Evolutionary conservation across 1,140 invertebrate species (phyloP).

Genomic region (Eurosta solidaginis): DNA sequence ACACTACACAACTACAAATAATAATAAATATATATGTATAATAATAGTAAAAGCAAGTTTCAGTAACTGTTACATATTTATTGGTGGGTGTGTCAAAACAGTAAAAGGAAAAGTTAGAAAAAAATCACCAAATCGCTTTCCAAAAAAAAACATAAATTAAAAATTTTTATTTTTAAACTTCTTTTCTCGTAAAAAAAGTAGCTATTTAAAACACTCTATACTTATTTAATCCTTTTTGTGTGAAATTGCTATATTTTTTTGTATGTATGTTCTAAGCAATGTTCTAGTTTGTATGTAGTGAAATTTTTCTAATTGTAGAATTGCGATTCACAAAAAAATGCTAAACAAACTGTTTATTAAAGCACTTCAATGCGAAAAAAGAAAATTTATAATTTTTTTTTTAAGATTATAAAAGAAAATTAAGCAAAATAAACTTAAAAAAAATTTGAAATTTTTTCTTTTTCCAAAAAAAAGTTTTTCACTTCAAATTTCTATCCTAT

Average conservation of each 20-base stretch:
- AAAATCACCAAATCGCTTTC: neutral
- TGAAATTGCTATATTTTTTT: neutral
- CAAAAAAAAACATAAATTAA: neutral
- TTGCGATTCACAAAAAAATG: too few relatives aligned
- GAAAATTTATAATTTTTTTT: too few relatives aligned
- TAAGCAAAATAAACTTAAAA: too few relatives aligned
- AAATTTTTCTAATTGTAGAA: too few relatives aligned
- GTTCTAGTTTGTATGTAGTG: neutral
- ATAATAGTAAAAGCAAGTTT: neutral
- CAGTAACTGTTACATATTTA: neutral
- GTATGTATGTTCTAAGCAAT: neutral
- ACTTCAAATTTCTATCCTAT: too few relatives aligned
- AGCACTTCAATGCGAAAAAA: too few relatives aligned
- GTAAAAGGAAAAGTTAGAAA: too few relatives aligned
- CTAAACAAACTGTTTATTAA: too few relatives aligned
- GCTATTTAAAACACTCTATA: constrained; percentile 7
- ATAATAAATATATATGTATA: neutral
- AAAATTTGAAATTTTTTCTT: too few relatives aligned
- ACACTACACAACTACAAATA: neutral
- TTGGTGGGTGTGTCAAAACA: neutral
- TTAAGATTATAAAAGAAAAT: too few relatives aligned
- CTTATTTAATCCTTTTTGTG: constrained; percentile 10
- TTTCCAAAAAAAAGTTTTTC: too few relatives aligned
- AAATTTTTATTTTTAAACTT: neutral
- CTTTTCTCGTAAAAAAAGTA: neutral